These are phyloP conservation scores for Boulengeromyrus knoepffleri DNA, from an alignment of 2,113 vertebrate genomes.

Conservation along the genomic window DNA sequence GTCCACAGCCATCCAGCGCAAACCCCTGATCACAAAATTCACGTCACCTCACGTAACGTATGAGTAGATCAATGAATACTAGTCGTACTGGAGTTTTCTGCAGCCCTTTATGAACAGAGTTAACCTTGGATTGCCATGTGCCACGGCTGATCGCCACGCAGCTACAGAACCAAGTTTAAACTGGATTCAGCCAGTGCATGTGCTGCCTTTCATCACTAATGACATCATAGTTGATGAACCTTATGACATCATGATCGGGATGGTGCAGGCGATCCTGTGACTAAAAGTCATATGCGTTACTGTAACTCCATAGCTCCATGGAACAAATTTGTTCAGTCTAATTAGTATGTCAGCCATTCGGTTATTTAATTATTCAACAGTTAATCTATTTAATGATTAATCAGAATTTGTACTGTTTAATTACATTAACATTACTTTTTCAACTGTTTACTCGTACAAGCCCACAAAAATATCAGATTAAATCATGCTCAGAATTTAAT, in stretches of 20 bases:
- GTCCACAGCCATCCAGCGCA: not conserved
- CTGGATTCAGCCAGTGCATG: not conserved
- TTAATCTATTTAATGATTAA: slow-evolving; percentile 3
- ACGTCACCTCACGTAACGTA: not conserved
- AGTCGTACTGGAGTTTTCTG: not conserved
- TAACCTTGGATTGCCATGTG: not conserved
- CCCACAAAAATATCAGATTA: not conserved
- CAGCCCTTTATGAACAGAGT: not conserved
- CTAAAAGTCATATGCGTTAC: not conserved
- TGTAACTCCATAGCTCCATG: not conserved
- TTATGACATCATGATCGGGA: not conserved
- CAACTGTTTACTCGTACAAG: not conserved
- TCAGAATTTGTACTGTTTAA: not conserved
- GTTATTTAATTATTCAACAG: not conserved
- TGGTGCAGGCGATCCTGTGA: not conserved
- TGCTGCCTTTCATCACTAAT: not conserved
- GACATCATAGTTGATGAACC: not conserved
- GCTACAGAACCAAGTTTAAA: not conserved
- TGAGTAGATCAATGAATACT: not conserved
- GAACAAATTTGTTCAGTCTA: not conserved
- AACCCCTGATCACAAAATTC: not conserved
- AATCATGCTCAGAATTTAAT: not conserved
- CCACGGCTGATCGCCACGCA: not conserved
- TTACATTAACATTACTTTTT: not conserved
- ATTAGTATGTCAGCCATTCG: not conserved